Conservation (phyloP, 2,113 vertebrate genomes). For the Ptilorrhoa leucosticta region DNA sequence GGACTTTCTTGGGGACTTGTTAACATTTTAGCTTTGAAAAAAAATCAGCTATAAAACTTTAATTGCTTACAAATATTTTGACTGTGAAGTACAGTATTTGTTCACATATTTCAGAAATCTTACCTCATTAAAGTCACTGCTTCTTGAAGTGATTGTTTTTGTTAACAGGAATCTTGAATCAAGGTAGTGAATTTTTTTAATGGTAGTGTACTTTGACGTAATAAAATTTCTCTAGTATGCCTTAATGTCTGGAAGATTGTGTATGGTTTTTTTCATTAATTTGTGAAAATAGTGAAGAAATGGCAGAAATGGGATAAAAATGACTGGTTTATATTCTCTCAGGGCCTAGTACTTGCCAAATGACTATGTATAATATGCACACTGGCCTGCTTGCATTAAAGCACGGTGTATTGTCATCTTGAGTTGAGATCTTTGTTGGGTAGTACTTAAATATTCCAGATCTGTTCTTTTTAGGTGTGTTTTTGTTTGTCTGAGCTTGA, state of each 20-base stretch:
- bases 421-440: neutral
- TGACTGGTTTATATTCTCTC: neutral
- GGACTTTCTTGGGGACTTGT: neutral
- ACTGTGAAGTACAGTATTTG: neutral
- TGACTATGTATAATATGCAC: accelerated
- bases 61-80: neutral
- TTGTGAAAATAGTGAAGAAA: neutral
- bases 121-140: neutral
- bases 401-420: neutral
- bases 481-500: neutral
- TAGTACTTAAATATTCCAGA: neutral
- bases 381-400: neutral
- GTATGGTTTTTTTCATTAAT: neutral
- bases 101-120: neutral
- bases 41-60: neutral
- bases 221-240: neutral
- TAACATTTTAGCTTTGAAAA: neutral
- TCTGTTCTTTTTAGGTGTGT: neutral
- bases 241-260: neutral
- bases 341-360: neutral
- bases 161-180: neutral
- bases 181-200: neutral
- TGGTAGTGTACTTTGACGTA: neutral
- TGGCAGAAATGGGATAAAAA: neutral
- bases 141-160: neutral